Percentiles rank a stretch among this genome's conserved stretches.
These are phyloP conservation scores for Pammene aurita DNA, from an alignment of 2,888 invertebrate species.

Conservation along the genomic window DNA sequence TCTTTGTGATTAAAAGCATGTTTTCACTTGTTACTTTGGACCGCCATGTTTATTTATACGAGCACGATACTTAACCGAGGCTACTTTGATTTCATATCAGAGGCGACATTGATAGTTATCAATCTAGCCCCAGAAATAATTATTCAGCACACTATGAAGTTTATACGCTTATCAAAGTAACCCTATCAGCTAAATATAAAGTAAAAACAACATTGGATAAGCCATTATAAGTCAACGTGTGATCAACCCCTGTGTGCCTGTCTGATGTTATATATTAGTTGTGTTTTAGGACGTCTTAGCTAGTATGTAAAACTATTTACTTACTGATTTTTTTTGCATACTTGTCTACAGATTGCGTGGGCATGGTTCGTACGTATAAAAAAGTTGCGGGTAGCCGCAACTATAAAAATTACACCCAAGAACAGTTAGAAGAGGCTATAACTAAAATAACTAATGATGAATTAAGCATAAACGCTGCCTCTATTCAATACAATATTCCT, in stretches of 20 bases:
- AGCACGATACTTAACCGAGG: too few species aligned
- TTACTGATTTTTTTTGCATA: not conserved
- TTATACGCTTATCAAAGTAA: constrained; percentile 12
- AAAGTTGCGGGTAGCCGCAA: not conserved
- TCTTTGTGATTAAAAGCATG: too few species aligned
- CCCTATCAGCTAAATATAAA: too few species aligned
- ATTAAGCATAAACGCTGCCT: not conserved
- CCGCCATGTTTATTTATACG: too few species aligned
- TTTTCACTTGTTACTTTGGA: too few species aligned
- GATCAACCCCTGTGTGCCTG: not conserved
- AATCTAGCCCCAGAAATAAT: not conserved
- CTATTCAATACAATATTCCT: not conserved
- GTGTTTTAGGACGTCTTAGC: too few species aligned
- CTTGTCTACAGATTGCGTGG: not conserved
- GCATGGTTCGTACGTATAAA: not conserved
- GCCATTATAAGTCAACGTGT: not conserved
- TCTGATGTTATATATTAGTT: not conserved
- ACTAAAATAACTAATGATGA: not conserved
- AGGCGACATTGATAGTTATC: too few species aligned
- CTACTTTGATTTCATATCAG: too few species aligned
- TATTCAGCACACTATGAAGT: constrained; percentile 2
- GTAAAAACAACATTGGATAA: too few species aligned
- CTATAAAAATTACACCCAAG: not conserved
- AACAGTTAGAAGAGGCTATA: not conserved
- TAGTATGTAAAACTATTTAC: not conserved